These are phyloP conservation scores for Pecten maximus DNA, from an alignment of 2,888 invertebrate genomes.

Conservation along the genomic window DNA sequence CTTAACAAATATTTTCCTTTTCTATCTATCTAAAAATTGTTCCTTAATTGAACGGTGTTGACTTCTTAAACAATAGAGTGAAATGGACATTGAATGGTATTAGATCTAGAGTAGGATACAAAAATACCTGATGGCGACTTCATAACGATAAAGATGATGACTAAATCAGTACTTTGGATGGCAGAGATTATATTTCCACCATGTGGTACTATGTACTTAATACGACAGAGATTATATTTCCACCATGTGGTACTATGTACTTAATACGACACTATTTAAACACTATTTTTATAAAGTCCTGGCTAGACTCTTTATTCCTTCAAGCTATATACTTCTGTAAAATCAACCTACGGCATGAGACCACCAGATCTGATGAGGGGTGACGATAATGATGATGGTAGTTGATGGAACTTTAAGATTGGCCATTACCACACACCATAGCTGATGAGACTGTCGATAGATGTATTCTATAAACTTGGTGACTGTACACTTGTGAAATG, in stretches of 20 bases:
- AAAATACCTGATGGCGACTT: too few species aligned
- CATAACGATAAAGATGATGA: not conserved
- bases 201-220: not conserved
- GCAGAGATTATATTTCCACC: not conserved
- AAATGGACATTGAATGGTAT: too few species aligned
- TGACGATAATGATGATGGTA: not conserved
- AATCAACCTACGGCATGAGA: not conserved
- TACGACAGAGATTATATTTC: not conserved
- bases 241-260: not conserved
- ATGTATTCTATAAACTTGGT: not conserved
- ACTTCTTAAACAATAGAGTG: too few species aligned
- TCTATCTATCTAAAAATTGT: too few species aligned
- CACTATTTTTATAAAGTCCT: not conserved
- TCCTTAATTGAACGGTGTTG: too few species aligned
- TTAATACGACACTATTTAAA: not conserved
- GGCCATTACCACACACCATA: not conserved
- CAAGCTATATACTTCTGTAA: not conserved
- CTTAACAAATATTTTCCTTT: too few species aligned
- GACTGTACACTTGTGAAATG: not conserved
- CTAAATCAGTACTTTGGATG: not conserved
- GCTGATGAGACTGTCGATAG: not conserved
- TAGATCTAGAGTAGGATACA: too few species aligned
- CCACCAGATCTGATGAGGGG: not conserved
- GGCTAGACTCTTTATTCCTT: not conserved
- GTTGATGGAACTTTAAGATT: constrained; percentile 6